A percentile compares a stretch with the other conserved stretches of the same genome.
Evolutionary conservation across 2,888 invertebrate species (phyloP).

Genomic region (Drosophila borborema): DNA sequence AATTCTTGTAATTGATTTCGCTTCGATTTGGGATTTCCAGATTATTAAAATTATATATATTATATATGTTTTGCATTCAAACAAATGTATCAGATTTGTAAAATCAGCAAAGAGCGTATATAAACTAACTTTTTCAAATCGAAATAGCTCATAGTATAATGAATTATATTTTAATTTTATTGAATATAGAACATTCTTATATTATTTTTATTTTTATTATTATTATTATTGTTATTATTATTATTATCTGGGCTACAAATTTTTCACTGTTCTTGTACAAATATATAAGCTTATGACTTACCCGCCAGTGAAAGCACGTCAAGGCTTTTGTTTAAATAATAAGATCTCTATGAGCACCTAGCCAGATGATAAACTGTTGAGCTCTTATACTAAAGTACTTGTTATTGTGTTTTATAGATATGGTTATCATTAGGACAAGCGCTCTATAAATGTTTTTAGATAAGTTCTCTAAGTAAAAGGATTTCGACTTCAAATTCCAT

Average conservation of each 20-base stretch:
- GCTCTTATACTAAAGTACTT: neutral
- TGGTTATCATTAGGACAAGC: constrained; percentile 4
- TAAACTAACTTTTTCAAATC: too few relatives aligned
- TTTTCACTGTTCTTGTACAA: neutral
- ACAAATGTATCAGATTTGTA: too few relatives aligned
- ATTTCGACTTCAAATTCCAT: neutral
- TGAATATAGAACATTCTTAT: too few relatives aligned
- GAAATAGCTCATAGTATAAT: too few relatives aligned
- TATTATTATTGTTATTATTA: too few relatives aligned
- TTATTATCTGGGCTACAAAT: too few relatives aligned
- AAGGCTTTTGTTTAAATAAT: neutral
- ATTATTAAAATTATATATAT: too few relatives aligned
- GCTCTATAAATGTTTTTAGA: neutral
- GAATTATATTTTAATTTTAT: too few relatives aligned
- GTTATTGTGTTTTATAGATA: neutral
- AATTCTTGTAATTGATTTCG: neutral
- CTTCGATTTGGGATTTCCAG: neutral
- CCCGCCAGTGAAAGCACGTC: neutral
- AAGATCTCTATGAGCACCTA: neutral
- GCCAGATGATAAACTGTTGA: neutral
- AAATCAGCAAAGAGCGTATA: too few relatives aligned
- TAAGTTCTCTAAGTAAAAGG: neutral
- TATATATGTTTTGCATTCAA: too few relatives aligned
- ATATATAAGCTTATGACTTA: neutral
- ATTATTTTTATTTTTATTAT: too few relatives aligned